These are phyloP conservation scores for Coreius guichenoti DNA, from an alignment of 2,797 vertebrate species.

Conservation along the genomic window DNA sequence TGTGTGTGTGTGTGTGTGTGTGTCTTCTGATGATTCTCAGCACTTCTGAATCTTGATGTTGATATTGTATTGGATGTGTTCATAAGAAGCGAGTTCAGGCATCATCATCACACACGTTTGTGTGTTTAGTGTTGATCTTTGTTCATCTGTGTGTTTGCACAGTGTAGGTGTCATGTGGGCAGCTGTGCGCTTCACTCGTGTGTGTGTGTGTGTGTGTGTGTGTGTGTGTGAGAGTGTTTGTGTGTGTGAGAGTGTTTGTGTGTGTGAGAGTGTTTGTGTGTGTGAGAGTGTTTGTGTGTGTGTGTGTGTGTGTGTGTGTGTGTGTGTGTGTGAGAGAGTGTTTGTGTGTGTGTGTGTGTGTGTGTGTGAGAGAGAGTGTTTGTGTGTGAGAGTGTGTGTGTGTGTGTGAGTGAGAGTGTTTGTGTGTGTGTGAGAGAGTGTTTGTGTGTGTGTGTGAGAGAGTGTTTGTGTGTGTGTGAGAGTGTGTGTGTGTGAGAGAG, in stretches of 20 bases:
- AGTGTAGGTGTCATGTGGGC: slow-evolving; percentile 53
- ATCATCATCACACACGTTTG: background rate
- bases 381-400: background rate
- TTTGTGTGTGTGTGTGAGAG: no score
- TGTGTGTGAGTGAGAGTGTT: background rate
- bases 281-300: background rate
- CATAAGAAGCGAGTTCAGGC: slow-evolving; percentile 2
- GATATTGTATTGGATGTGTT: slow-evolving; percentile 8
- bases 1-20: no score
- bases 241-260: background rate
- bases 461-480: background rate
- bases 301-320: no score
- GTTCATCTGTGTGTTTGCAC: slow-evolving; percentile 52
- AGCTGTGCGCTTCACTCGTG: slow-evolving; percentile 39
- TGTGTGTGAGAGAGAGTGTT: no score
- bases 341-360: no score
- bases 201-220: background rate
- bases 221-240: background rate
- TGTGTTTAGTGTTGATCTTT: slow-evolving; percentile 36
- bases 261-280: background rate
- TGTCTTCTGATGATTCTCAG: background rate
- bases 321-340: background rate
- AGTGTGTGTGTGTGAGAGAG: background rate
- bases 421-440: no score
- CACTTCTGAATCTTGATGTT: background rate